Evolutionary conservation across 2,888 invertebrate species (phyloP).

Genomic region (Actias luna): DNA sequence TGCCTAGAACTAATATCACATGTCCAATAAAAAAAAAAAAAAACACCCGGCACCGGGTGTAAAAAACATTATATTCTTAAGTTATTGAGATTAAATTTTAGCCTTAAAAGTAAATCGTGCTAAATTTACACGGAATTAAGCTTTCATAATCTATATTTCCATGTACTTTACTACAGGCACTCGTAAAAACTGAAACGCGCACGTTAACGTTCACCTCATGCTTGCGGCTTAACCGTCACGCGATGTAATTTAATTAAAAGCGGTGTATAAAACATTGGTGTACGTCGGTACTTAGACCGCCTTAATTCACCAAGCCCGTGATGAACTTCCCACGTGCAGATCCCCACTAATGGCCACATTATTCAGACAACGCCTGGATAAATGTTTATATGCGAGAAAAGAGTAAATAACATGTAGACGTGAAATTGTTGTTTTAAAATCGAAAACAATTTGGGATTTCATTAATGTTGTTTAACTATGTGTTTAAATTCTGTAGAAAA

Average conservation of each 20-base stretch:
- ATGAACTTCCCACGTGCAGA: slow-evolving; percentile 58
- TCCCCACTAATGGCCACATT: slow-evolving; percentile 56
- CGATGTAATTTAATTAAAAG: slow-evolving; percentile 73
- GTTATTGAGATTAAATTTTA: not conserved
- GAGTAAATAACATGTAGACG: slow-evolving; percentile 9
- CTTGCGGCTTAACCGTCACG: slow-evolving; percentile 61
- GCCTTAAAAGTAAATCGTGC: slow-evolving; percentile 13
- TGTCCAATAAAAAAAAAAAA: no score
- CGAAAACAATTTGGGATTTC: not conserved
- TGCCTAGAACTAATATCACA: no score
- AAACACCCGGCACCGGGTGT: not conserved
- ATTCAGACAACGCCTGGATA: slow-evolving; percentile 49
- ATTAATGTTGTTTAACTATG: not conserved
- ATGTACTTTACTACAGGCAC: slow-evolving; percentile 14
- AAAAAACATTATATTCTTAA: slow-evolving; percentile 6
- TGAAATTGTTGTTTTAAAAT: slow-evolving; percentile 11
- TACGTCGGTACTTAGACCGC: slow-evolving; percentile 56
- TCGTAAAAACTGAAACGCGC: slow-evolving; percentile 30
- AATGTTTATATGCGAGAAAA: slow-evolving; percentile 40
- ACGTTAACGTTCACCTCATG: slow-evolving; percentile 31
- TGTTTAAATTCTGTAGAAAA: no score
- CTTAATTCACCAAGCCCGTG: slow-evolving; percentile 56
- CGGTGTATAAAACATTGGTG: slow-evolving; percentile 61
- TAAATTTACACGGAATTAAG: slow-evolving; percentile 14
- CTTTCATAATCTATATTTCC: slow-evolving; percentile 18